phyloP scores from a whole-genome alignment of 1,140 invertebrate genomes.

The Saccostrea echinata region DNA sequence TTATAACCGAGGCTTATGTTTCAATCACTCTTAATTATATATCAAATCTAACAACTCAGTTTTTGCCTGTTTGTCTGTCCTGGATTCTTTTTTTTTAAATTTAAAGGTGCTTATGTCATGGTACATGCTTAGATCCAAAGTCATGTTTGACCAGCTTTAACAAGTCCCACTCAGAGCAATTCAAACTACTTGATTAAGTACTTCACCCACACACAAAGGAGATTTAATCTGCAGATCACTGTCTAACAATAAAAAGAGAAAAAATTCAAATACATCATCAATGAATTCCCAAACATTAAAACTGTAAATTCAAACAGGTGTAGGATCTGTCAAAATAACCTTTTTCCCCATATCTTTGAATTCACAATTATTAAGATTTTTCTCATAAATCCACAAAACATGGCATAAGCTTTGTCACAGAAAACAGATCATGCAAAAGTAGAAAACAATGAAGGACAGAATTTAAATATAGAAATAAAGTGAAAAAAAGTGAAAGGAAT shows the following conservation, averaged over 20 bases:
- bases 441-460: not conserved
- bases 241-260: not conserved
- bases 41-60: too few species aligned
- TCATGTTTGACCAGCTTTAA: not conserved
- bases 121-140: not conserved
- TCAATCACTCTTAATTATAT: too few species aligned
- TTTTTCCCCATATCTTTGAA: too few species aligned
- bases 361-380: too few species aligned
- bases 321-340: too few species aligned
- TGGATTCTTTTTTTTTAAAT: not conserved
- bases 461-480: not conserved
- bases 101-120: not conserved
- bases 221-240: not conserved
- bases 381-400: too few species aligned
- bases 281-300: too few species aligned
- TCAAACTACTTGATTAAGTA: conserved; percentile 14
- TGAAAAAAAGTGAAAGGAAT: not conserved
- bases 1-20: too few species aligned
- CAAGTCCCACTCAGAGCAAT: not conserved
- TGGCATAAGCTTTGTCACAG: too few species aligned
- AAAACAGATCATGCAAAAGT: too few species aligned
- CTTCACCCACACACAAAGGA: not conserved
- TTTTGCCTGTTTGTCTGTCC: too few species aligned
- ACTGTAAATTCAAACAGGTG: too few species aligned
- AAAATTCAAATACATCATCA: not conserved